Evolutionary conservation across 37 sponge, comb jelly and placozoan species (phyloP).

Genomic region (Cladorhizidae sp.): DNA sequence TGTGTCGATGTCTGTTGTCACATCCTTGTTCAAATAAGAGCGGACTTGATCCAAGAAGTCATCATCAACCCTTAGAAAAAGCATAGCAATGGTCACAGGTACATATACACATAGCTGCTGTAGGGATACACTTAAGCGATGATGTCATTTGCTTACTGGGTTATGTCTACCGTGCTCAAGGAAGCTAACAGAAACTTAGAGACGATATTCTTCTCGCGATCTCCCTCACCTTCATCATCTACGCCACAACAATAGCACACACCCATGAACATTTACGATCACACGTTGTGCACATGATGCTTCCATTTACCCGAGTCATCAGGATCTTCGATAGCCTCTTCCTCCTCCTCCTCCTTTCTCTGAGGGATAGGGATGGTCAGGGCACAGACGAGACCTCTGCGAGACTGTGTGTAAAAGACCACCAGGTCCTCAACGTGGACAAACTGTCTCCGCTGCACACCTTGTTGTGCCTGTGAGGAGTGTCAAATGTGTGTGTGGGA

Average conservation of each 20-base stretch:
- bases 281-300: not conserved
- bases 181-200: constrained; percentile 49
- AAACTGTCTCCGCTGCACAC: constrained; percentile 59
- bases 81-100: not conserved
- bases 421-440: constrained; percentile 63
- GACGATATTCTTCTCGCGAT: constrained; percentile 24
- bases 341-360: constrained; percentile 44
- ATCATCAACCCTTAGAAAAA: constrained; percentile 22
- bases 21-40: constrained; percentile 50
- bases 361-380: constrained; percentile 64
- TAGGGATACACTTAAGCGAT: not conserved
- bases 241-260: not conserved
- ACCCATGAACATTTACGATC: not conserved
- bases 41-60: constrained; percentile 46
- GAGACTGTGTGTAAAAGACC: constrained; percentile 49
- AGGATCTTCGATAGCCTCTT: constrained; percentile 15
- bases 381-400: constrained; percentile 70
- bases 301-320: constrained; percentile 26
- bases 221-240: constrained; percentile 28
- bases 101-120: not conserved
- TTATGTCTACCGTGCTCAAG: constrained; percentile 32
- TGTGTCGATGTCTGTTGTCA: constrained; percentile 55
- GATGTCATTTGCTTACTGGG: constrained; percentile 13
- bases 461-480: constrained; percentile 59
- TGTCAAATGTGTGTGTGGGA: not conserved